A percentile compares a stretch with the other conserved stretches of the same genome.
These are phyloP conservation scores for Drosophila nasuta DNA, from an alignment of 1,140 invertebrate species.

Conservation along the genomic window DNA sequence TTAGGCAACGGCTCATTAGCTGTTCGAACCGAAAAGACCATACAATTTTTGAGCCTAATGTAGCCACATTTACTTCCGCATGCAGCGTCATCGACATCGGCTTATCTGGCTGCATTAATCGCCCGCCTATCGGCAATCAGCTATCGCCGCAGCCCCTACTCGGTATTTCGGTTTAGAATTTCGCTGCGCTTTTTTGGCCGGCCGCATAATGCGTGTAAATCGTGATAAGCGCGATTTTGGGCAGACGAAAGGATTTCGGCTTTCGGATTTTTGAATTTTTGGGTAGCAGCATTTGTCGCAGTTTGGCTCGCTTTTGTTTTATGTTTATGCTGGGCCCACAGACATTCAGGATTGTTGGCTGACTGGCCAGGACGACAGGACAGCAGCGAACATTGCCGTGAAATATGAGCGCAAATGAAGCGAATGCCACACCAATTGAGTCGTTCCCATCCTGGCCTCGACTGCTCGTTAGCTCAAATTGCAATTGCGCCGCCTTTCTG, in stretches of 20 bases:
- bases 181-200: slow-evolving; percentile 71
- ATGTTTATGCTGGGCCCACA: slow-evolving; percentile 69
- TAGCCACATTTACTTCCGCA: slow-evolving; percentile 1
- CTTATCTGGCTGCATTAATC: slow-evolving; percentile 75
- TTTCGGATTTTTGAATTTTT: slow-evolving; percentile 56
- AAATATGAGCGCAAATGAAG: slow-evolving; percentile 81
- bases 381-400: slow-evolving; percentile 45
- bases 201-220: slow-evolving; percentile 76
- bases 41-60: slow-evolving; percentile 8
- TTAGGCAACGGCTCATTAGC: slow-evolving; percentile 43
- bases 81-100: slow-evolving; percentile 17
- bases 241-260: slow-evolving; percentile 69
- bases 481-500: slow-evolving; percentile 63
- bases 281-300: slow-evolving; percentile 46
- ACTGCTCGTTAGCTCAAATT: slow-evolving; percentile 73
- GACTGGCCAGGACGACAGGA: slow-evolving; percentile 8
- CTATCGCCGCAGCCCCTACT: slow-evolving; percentile 11
- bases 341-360: background rate
- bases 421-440: slow-evolving; percentile 58
- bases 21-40: slow-evolving; percentile 9
- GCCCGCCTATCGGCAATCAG: slow-evolving; percentile 21
- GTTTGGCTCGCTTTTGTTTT: slow-evolving; percentile 44
- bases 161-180: slow-evolving; percentile 72
- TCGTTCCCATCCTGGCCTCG: slow-evolving; percentile 32
- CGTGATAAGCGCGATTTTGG: slow-evolving; percentile 73